Conservation (phyloP, 2,113 vertebrate genomes). For the Clarias gariepinus region DNA sequence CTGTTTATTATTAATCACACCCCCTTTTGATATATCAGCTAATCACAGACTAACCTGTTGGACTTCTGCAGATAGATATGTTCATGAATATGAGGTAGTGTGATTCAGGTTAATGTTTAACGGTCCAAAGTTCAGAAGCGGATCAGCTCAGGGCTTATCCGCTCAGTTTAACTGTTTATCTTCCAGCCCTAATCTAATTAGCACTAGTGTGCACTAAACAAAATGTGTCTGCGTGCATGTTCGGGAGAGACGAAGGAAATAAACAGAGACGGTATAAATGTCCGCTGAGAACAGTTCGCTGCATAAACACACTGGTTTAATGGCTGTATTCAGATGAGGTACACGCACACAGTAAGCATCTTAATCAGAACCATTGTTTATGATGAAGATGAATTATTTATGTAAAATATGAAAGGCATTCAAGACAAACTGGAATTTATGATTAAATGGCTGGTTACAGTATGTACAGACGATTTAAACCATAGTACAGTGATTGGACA, state of each 20-base stretch:
- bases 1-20: neutral
- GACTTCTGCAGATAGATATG: neutral
- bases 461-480: too few species aligned
- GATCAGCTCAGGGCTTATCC: slow-evolving; percentile 55
- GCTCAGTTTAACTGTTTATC: slow-evolving; percentile 48
- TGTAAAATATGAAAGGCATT: neutral
- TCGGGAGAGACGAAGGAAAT: neutral
- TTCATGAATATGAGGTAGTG: slow-evolving; percentile 50
- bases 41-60: neutral
- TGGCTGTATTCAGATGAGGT: neutral
- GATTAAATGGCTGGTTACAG: too few species aligned
- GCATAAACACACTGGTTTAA: neutral
- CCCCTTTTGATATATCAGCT: neutral
- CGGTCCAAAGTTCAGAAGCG: slow-evolving; percentile 65
- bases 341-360: too few species aligned
- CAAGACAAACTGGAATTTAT: too few species aligned
- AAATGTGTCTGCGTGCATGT: slow-evolving; percentile 3
- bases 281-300: neutral
- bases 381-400: neutral
- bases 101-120: slow-evolving; percentile 60
- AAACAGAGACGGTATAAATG: slow-evolving; percentile 2
- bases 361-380: neutral
- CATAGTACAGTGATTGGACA: too few species aligned
- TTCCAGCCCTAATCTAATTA: slow-evolving; percentile 29
- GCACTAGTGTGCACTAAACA: neutral